Evolutionary conservation across 2,113 vertebrate species (phyloP), one percentile per base, ranked within the genome.

Genomic region (Anhinga rufa): DNA sequence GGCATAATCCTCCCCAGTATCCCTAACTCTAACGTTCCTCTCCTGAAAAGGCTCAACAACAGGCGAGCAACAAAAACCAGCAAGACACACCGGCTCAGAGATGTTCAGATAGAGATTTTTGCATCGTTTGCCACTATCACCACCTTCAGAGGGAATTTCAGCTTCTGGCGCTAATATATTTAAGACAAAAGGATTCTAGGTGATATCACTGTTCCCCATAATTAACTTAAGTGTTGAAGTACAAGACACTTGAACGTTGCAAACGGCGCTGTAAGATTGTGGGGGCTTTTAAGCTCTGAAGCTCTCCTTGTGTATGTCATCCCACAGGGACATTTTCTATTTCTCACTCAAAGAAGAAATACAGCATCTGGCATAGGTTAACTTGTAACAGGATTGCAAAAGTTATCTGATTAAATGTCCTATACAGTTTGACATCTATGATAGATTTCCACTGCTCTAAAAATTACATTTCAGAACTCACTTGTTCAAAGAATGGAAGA

Each of bases 401-500:
- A 92, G 36, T 69, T 86, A 85, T 49, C 82, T 78, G 66, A 94
- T 91, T 88, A 92, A 88, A 92, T 46, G 66, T 68, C 21, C 40
- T 82, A 20, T n/a, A 40, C 16, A 64, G 44, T 71, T 89, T 91
- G 62, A 86, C 64, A 92, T 44, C 60, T 70, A 46, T 58, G 40
- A 83, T 69, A 88, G 82, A 90, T 92, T 94, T 88, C 61, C 16
- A 58, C 51, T 58, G 48, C 76, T 95, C 74, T 92, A 93, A 88
- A 92, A 95, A 92, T 90, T 91, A 87, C 69, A 78, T 92, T 83
- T 94, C 60, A 90, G 77, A 88, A 58, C 40, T 57, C 64, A 55
- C 25, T n/a, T 69, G 36, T 85, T 88, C 77, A 81, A 83, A 86
- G 52, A 88, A 64, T 1, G 2, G 10, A 49, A 61, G 19, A 29